Conservation (phyloP, 2,113 vertebrate species). For the Sapayoa aenigma region DNA sequence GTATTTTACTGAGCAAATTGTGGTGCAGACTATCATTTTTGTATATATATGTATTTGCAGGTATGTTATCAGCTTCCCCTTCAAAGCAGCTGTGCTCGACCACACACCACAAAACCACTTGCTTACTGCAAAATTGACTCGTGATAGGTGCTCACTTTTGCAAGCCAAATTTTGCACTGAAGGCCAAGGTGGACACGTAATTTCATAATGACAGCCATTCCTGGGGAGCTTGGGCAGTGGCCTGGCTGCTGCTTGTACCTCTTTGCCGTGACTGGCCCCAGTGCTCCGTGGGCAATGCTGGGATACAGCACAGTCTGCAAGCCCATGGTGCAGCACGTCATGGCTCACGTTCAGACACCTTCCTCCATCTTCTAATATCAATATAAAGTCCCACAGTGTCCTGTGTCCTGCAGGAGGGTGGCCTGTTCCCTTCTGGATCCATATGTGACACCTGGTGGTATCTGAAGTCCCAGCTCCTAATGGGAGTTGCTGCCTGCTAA, state of each 20-base stretch:
- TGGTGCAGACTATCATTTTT: neutral
- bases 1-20: neutral
- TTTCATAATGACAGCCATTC: neutral
- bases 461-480: neutral
- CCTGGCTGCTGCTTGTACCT: neutral
- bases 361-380: neutral
- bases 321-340: accelerated
- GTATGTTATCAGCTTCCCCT: neutral
- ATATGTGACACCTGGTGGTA: accelerated
- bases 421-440: neutral
- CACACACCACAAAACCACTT: accelerated
- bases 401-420: neutral
- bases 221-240: neutral
- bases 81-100: neutral
- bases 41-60: neutral
- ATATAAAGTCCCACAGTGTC: neutral
- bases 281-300: accelerated
- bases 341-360: neutral
- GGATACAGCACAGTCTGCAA: neutral
- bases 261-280: accelerated
- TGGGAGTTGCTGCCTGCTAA: neutral
- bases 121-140: neutral
- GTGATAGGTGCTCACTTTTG: neutral
- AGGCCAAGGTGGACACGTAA: neutral
- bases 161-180: neutral